Conservation (phyloP, 2,797 vertebrate genomes). For the Apogon talboti region DNA sequence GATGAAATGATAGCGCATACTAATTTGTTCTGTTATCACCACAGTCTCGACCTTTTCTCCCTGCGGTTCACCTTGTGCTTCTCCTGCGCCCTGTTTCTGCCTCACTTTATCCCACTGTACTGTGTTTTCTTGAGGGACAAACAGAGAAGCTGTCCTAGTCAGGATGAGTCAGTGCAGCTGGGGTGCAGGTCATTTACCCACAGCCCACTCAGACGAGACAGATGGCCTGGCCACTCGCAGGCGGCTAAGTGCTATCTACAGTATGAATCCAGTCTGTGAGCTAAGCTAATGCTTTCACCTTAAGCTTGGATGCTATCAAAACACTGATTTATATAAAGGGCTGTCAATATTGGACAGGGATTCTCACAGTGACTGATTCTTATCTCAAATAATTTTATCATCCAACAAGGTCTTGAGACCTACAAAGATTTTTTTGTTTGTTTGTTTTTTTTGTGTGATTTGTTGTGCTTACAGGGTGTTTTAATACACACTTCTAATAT, state of each 20-base stretch:
- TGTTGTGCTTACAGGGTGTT: too few species aligned
- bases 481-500: too few species aligned
- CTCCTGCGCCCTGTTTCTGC: constrained; percentile 4
- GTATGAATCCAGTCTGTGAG: constrained; percentile 42
- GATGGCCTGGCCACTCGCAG: constrained; percentile 70
- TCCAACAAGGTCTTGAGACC: background rate
- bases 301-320: background rate
- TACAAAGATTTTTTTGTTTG: too few species aligned
- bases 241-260: constrained; percentile 63
- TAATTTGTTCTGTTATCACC: constrained; percentile 49
- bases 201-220: constrained; percentile 75
- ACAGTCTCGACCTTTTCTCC: constrained; percentile 56
- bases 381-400: too few species aligned
- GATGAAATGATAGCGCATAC: constrained; percentile 37
- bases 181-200: constrained; percentile 80
- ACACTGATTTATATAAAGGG: too few species aligned
- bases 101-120: constrained; percentile 18
- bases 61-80: constrained; percentile 36
- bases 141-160: constrained; percentile 70
- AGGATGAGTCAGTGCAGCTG: constrained; percentile 81
- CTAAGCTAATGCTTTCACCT: constrained; percentile 56
- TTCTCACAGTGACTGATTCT: too few species aligned
- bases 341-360: too few species aligned
- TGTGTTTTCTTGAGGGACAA: constrained; percentile 67
- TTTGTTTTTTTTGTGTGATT: too few species aligned